Percentiles rank a stretch among this genome's conserved stretches.
phyloP scores from a whole-genome alignment of 1,140 invertebrate genomes.

The Branchinecta lynchi region DNA sequence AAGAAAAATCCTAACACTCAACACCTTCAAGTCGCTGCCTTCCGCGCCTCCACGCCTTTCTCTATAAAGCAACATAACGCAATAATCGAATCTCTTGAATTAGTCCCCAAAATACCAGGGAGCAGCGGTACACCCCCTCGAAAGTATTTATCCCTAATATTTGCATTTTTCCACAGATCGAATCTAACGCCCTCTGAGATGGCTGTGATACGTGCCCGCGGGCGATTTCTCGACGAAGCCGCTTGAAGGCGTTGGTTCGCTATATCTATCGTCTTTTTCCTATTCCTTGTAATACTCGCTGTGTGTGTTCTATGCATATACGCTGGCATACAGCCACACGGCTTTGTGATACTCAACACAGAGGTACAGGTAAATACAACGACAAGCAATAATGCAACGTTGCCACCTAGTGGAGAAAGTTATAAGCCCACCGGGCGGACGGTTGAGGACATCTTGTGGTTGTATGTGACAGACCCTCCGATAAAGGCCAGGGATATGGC shows the following conservation, averaged over 20 bases:
- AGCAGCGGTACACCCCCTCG: too few species aligned
- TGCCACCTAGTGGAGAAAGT: not conserved
- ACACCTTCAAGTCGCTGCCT: too few species aligned
- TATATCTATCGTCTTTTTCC: conserved; percentile 4
- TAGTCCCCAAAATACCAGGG: too few species aligned
- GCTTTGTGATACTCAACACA: not conserved
- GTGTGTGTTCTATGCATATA: not conserved
- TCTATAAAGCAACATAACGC: too few species aligned
- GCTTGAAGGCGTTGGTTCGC: conserved; percentile 5
- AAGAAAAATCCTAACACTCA: too few species aligned
- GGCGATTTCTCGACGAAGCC: not conserved
- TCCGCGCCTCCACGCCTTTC: too few species aligned
- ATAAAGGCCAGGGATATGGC: conserved; percentile 9
- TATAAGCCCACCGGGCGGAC: too few species aligned
- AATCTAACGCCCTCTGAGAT: not conserved
- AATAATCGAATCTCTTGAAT: too few species aligned
- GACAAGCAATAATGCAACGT: not conserved
- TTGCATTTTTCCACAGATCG: not conserved
- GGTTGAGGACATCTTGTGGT: not conserved
- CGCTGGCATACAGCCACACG: not conserved
- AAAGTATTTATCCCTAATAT: too few species aligned
- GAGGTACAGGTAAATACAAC: not conserved
- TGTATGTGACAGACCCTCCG: not conserved
- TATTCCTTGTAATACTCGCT: not conserved
- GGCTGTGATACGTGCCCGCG: not conserved